phyloP scores from a whole-genome alignment of 2,797 vertebrate genomes.

The Perodicticus potto region DNA sequence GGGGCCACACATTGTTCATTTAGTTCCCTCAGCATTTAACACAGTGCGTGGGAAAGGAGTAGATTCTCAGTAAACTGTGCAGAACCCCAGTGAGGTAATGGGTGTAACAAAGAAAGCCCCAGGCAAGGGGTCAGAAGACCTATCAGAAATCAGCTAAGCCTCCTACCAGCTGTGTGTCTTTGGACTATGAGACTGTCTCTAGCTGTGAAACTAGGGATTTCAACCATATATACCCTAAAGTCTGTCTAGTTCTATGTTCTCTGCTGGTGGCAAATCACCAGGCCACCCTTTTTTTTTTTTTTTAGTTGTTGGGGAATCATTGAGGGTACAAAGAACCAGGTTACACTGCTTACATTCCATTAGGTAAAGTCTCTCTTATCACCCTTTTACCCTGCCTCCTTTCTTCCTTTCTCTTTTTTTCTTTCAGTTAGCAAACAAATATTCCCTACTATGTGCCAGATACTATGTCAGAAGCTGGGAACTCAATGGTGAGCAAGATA shows the following conservation, averaged over 20 bases:
- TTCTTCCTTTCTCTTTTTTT: neutral
- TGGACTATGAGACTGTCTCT: neutral
- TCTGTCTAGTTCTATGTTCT: neutral
- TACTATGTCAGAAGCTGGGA: neutral
- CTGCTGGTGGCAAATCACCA: neutral
- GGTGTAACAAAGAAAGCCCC: neutral
- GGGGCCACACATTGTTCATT: neutral
- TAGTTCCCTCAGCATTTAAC: neutral
- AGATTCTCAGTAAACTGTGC: neutral
- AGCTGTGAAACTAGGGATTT: neutral
- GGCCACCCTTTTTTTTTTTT: neutral
- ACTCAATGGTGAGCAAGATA: neutral
- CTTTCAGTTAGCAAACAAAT: neutral
- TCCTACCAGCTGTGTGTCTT: neutral
- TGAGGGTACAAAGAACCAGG: too few species aligned
- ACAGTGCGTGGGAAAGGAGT: neutral
- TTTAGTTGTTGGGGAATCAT: neutral
- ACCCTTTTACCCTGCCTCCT: neutral
- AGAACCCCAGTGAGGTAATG: neutral
- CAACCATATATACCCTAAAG: neutral
- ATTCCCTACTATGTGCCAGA: neutral
- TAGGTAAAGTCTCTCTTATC: too few species aligned
- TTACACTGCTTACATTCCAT: too few species aligned
- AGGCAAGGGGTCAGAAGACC: neutral
- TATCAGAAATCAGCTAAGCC: neutral